Conservation (phyloP, 2,888 invertebrate species). For the Erannis defoliaria region DNA sequence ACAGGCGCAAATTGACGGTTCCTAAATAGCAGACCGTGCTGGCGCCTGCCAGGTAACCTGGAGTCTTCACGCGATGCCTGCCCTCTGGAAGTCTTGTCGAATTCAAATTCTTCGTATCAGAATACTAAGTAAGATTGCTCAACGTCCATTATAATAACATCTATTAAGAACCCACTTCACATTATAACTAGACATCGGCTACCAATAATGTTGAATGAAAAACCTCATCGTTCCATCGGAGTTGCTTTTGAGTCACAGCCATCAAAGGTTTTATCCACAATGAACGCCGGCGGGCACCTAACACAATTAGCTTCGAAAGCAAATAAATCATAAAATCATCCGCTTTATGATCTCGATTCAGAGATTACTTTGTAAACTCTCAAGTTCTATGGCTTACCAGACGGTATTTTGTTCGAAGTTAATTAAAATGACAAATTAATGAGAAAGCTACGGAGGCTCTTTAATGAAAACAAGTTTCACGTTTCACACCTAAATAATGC, state of each 20-base stretch:
- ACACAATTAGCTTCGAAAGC: conserved; percentile 72
- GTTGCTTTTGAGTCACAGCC: conserved; percentile 55
- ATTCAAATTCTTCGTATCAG: conserved; percentile 42
- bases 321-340: conserved; percentile 75
- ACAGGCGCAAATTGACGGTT: conserved; percentile 86
- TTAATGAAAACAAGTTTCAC: conserved; percentile 70
- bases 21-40: conserved; percentile 74
- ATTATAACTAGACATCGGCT: conserved; percentile 52
- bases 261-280: conserved; percentile 58
- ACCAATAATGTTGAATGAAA: conserved; percentile 58
- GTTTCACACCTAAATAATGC: conserved; percentile 67
- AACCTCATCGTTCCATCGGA: conserved; percentile 51
- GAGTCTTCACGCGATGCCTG: conserved; percentile 70
- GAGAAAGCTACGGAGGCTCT: conserved; percentile 64
- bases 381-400: conserved; percentile 34
- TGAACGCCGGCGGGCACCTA: conserved; percentile 65
- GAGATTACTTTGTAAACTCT: conserved; percentile 58
- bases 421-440: conserved; percentile 77
- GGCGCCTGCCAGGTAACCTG: conserved; percentile 83
- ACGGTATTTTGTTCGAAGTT: conserved; percentile 55
- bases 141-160: conserved; percentile 45
- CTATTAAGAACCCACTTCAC: conserved; percentile 45
- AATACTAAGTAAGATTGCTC: conserved; percentile 41
- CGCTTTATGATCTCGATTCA: conserved; percentile 63
- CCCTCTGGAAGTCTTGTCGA: conserved; percentile 52